These are phyloP conservation scores for Macrosoma leucophasiata DNA, from an alignment of 2,888 invertebrate genomes.

Conservation along the genomic window DNA sequence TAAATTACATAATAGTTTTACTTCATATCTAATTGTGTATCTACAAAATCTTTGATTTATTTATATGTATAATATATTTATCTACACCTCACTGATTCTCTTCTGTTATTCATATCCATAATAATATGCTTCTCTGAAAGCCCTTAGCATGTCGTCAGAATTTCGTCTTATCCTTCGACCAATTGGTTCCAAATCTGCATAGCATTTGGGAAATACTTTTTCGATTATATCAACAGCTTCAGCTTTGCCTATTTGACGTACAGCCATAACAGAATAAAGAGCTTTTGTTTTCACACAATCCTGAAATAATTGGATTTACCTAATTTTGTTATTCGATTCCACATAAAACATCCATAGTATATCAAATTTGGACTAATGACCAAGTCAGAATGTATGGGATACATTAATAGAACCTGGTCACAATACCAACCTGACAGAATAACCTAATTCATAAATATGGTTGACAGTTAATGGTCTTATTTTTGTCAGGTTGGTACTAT, in stretches of 20 bases:
- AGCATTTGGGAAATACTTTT: conserved; percentile 92
- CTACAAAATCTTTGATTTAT: conserved; percentile 11
- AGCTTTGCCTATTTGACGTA: conserved; percentile 81
- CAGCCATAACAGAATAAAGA: conserved; percentile 86
- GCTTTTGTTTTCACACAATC: conserved; percentile 95
- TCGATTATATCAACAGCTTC: conserved; percentile 88
- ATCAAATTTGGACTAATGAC: no score
- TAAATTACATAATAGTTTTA: conserved; percentile 55
- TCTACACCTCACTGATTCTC: conserved; percentile 21
- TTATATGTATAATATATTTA: conserved; percentile 9
- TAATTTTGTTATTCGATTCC: no score
- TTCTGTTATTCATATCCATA: conserved; percentile 82
- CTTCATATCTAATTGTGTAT: conserved; percentile 28
- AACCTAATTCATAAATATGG: no score
- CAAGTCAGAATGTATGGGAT: no score
- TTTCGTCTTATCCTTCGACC: conserved; percentile 85
- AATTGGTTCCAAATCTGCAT: conserved; percentile 93
- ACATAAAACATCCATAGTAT: no score
- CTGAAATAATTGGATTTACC: conserved; percentile 61
- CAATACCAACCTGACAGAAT: no score
- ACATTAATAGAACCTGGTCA: no score
- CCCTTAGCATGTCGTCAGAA: conserved; percentile 84
- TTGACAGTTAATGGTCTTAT: no score
- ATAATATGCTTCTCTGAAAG: conserved; percentile 84
- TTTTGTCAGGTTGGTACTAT: no score